Percentiles rank a stretch among this genome's conserved stretches.
Evolutionary conservation across 2,113 vertebrate genomes (phyloP).

Genomic region (Trogon melanurus): DNA sequence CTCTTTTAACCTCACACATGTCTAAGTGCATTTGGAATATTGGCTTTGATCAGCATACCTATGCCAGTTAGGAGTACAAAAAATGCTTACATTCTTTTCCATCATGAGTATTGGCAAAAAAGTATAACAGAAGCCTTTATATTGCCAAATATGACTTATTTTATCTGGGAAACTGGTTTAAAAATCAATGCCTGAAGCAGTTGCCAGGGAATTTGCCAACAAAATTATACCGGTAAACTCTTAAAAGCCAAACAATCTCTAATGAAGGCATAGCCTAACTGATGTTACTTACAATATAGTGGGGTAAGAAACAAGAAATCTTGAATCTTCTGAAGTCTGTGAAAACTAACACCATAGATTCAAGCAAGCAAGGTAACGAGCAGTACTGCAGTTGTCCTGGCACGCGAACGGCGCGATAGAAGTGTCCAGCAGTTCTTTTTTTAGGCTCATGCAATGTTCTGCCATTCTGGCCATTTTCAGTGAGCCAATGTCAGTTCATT

Average conservation of each 20-base stretch:
- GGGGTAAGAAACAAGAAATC: not conserved
- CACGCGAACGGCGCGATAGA: not conserved
- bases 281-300: not conserved
- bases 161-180: not conserved
- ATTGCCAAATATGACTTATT: not conserved
- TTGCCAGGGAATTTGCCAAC: not conserved
- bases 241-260: not conserved
- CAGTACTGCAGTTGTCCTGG: not conserved
- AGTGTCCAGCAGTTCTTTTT: not conserved
- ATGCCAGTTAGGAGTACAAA: not conserved
- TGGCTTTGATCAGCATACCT: not conserved
- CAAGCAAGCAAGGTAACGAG: not conserved
- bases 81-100: not conserved
- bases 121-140: not conserved
- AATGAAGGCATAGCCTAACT: not conserved
- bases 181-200: not conserved
- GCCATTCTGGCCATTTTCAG: not conserved
- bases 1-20: not conserved
- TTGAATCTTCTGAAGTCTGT: not conserved
- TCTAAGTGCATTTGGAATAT: not conserved
- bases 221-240: not conserved
- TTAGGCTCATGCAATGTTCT: not conserved
- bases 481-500: not conserved
- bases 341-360: not conserved
- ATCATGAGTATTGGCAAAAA: not conserved